phyloP scores from a whole-genome alignment of 35 echinoderm and acorn worm genomes.

The Lytechinus pictus region DNA sequence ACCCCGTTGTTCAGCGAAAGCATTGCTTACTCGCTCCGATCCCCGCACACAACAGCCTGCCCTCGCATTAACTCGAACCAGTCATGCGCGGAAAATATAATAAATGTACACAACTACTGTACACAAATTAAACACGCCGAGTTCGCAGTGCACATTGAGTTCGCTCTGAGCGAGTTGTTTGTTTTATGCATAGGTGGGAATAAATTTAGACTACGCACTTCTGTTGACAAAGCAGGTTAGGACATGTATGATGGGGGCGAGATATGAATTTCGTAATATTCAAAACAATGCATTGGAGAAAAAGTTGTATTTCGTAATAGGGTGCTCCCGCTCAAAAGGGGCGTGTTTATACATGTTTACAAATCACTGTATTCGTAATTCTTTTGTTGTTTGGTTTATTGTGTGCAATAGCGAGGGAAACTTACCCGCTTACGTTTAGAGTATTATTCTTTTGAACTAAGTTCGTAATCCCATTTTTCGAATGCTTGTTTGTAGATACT shows the following conservation, averaged over 20 bases:
- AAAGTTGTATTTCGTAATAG: neutral
- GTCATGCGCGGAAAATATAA: neutral
- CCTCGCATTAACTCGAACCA: neutral
- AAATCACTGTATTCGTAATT: neutral
- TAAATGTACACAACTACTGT: neutral
- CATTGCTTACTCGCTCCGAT: neutral
- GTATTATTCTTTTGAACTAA: no score
- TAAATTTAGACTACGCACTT: neutral
- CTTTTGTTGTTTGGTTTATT: neutral
- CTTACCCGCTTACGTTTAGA: neutral
- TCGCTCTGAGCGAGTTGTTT: neutral
- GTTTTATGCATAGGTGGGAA: neutral
- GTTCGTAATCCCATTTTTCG: no score
- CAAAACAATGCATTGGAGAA: neutral
- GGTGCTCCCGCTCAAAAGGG: neutral
- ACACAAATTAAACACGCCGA: neutral
- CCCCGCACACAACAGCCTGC: neutral
- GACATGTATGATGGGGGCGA: neutral
- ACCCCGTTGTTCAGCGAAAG: no score
- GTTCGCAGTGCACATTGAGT: neutral
- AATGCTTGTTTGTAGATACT: no score
- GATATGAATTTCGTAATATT: neutral
- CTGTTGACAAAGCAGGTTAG: neutral
- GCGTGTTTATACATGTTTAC: neutral
- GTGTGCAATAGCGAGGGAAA: neutral